These are phyloP conservation scores for Stylophora pistillata DNA, from an alignment of 64 coral and sea anemone species.

Conservation along the genomic window DNA sequence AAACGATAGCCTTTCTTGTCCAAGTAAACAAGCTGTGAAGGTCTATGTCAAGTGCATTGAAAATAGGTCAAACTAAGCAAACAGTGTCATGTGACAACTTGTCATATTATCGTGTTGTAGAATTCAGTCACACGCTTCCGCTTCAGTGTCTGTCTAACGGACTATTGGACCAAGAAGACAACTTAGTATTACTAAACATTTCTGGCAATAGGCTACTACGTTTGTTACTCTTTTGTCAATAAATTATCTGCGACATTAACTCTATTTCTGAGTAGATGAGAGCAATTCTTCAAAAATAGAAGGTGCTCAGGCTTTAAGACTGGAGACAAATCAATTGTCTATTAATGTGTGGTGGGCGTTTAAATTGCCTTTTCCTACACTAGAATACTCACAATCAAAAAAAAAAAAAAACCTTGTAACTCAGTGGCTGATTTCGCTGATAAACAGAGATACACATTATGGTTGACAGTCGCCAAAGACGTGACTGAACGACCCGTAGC, in stretches of 20 bases:
- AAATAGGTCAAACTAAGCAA: background rate
- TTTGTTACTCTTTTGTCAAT: too few species aligned
- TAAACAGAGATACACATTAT: background rate
- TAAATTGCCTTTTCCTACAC: background rate
- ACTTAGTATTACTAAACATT: too few species aligned
- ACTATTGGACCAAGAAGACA: too few species aligned
- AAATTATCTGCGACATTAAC: too few species aligned
- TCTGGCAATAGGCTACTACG: too few species aligned
- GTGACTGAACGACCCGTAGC: background rate
- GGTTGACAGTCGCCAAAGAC: background rate
- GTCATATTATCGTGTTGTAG: background rate
- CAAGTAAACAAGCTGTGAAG: slow-evolving; percentile 37
- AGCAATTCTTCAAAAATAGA: too few species aligned
- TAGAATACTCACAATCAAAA: background rate
- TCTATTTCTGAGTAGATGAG: too few species aligned
- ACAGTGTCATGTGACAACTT: background rate
- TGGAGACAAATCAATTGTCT: too few species aligned
- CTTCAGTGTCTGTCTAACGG: too few species aligned
- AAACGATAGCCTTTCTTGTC: slow-evolving; percentile 50
- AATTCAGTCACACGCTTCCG: too few species aligned
- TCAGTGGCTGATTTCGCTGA: background rate
- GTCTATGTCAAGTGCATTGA: background rate
- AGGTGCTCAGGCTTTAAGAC: too few species aligned
- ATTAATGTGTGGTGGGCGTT: too few species aligned
- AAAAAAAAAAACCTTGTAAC: background rate